Conservation (phyloP, 1,140 invertebrate genomes). For the Drosophila suzukii region DNA sequence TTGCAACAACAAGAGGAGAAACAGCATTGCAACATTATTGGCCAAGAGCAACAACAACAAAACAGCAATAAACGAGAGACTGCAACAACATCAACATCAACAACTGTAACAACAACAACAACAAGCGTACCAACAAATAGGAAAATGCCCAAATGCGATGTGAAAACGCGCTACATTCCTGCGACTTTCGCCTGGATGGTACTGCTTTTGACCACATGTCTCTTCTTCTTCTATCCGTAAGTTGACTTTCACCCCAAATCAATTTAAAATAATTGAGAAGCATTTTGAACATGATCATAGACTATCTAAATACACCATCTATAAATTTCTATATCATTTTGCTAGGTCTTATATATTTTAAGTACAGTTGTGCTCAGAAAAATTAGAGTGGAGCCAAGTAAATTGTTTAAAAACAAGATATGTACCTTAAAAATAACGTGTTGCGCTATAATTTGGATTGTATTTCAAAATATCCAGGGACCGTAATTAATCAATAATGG, state of each 20-base stretch:
- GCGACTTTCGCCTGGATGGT: constrained; percentile 98
- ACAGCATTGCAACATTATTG: constrained; percentile 22
- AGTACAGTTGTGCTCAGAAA: too few species aligned
- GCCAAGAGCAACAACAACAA: constrained; percentile 40
- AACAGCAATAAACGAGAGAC: constrained; percentile 81
- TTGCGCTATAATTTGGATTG: too few species aligned
- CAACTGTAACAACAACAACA: constrained; percentile 15
- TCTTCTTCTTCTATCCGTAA: constrained; percentile 99
- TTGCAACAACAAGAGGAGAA: constrained; percentile 36
- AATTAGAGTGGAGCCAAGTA: too few species aligned
- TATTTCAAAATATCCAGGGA: too few species aligned
- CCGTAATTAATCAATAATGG: too few species aligned
- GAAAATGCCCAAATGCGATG: constrained; percentile 96
- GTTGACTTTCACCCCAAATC: constrained; percentile 84
- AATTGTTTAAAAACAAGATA: too few species aligned
- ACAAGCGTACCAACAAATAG: constrained; percentile 21
- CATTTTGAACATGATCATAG: too few species aligned
- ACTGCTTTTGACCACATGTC: constrained; percentile 93
- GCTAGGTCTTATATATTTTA: not conserved
- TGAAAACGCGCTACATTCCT: constrained; percentile 96
- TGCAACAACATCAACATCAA: constrained; percentile 85
- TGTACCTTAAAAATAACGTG: too few species aligned
- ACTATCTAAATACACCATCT: too few species aligned
- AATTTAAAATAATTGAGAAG: too few species aligned
- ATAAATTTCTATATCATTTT: too few species aligned